Evolutionary conservation across 2,113 vertebrate genomes (phyloP).

Genomic region (Oncorhynchus mykiss): DNA sequence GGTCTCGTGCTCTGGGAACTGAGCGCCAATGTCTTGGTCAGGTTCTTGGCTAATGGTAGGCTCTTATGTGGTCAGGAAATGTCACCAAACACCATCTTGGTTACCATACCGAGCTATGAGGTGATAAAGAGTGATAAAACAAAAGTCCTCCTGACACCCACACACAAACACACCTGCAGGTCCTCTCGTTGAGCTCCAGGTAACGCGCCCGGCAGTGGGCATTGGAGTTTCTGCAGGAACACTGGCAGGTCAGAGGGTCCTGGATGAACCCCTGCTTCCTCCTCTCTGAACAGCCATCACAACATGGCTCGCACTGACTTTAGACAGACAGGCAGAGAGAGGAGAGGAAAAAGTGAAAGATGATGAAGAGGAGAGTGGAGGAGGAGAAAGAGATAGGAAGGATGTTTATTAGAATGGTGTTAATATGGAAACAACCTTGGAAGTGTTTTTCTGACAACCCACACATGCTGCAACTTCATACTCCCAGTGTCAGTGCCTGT

Average conservation of each 20-base stretch:
- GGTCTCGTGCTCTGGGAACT: neutral
- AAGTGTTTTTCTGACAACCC: no score
- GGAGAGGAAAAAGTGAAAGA: neutral
- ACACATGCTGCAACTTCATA: slow-evolving; percentile 21
- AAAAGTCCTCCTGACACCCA: no score
- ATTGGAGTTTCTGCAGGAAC: slow-evolving; percentile 98
- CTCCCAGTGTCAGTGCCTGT: slow-evolving; percentile 1
- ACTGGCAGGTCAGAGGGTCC: slow-evolving; percentile 95
- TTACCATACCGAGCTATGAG: neutral
- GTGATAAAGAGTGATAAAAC: neutral
- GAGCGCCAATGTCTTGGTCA: neutral
- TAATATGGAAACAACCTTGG: slow-evolving; percentile 7
- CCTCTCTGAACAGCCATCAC: slow-evolving; percentile 92
- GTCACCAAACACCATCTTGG: neutral
- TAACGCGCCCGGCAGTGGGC: slow-evolving; percentile 95
- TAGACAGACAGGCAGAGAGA: slow-evolving; percentile 81
- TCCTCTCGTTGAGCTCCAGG: slow-evolving; percentile 99
- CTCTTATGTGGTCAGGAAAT: neutral
- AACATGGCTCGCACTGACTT: slow-evolving; percentile 89
- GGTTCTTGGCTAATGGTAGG: neutral
- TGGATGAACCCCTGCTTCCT: slow-evolving; percentile 95
- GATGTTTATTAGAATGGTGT: slow-evolving; percentile 47
- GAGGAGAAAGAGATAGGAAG: slow-evolving; percentile 40
- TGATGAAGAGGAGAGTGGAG: neutral
- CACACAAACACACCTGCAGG: slow-evolving; percentile 90